Base-by-base conservation (phyloP, 2,888 invertebrate genomes). In the Resseliella maxima region DNA sequence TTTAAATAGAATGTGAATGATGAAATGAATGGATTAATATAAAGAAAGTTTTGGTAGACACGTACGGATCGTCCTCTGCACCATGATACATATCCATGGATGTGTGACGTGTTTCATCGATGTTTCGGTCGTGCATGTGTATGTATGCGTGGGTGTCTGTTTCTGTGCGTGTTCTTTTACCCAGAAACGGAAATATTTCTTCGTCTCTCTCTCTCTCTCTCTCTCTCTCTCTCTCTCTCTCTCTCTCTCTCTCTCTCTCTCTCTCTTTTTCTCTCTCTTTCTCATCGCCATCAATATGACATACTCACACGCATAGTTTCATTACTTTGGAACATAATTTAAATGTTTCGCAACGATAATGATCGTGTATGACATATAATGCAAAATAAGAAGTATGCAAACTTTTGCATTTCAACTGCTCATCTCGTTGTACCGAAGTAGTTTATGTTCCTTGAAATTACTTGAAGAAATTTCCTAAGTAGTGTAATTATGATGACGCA, bases 351-450 rank as follows among this genome's bases (percentile, higher is more conserved):
- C 72, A n/a, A 72, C 27, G 72, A 72, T 31, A 72, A 72, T 72
- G 72, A 72, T 72, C 72, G 72, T 72, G 72, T 72, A 72, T 72
- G 72, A 35, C 72, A 72, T 50, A 50, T 72, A 72, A 72, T 72
- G 72, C 72, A 72, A 31, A n/a, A 72, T 35, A 72, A 27, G 31
- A 72, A 27, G 35, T 31, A 35, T 12, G 31, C 18, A 3, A 72
- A 72, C 31, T 27, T 35, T 72, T 31, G 12, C 31, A 31, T 72
- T 72, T 72, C 31, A 72, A 72, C 31, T 18, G 72, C 72, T 72
- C 72, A 72, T 72, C 31, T 18, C 8, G 46, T 31, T 24, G n/a
- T 2, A 18, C 46, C 15, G 59, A 59, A 24, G 72, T 72, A 72
- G 72, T 72, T 72, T 35, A 72, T 35, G 72, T 72, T 72, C 31